Percentiles rank a stretch among this genome's conserved stretches.
These are phyloP conservation scores for Octonoba sinensis DNA, from an alignment of 2,888 invertebrate species.

Conservation along the genomic window DNA sequence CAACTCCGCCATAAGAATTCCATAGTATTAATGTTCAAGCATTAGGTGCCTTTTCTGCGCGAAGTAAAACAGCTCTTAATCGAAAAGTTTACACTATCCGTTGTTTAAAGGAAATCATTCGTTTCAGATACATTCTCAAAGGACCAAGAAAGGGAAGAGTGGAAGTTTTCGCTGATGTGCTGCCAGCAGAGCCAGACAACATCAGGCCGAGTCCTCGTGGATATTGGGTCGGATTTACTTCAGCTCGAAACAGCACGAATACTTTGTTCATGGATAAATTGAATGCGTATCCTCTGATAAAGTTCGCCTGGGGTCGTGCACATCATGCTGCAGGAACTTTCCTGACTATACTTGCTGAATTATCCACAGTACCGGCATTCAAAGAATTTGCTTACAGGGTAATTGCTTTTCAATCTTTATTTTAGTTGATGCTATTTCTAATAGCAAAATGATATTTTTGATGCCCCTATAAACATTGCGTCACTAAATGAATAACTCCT, in stretches of 20 bases:
- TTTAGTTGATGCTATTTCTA: not conserved
- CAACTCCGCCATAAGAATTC: no score
- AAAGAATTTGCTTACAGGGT: conserved; percentile 51
- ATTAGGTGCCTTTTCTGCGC: no score
- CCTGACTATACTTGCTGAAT: conserved; percentile 26
- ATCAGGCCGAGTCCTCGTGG: conserved; percentile 71
- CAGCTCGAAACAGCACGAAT: conserved; percentile 55
- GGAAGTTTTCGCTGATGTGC: conserved; percentile 84
- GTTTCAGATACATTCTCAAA: conserved; percentile 78
- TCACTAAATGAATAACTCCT: no score
- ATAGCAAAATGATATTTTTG: not conserved
- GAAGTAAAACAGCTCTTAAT: no score
- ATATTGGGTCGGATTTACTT: conserved; percentile 70
- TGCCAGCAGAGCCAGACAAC: conserved; percentile 79
- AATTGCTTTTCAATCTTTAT: not conserved
- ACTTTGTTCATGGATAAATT: conserved; percentile 48
- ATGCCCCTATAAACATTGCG: no score
- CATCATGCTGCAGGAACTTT: conserved; percentile 45
- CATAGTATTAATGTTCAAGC: no score
- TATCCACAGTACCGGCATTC: conserved; percentile 5
- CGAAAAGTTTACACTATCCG: no score
- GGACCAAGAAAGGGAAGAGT: conserved; percentile 84
- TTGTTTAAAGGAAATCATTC: not conserved
- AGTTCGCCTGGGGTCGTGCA: conserved; percentile 27
- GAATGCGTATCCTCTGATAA: conserved; percentile 39